phyloP scores from a whole-genome alignment of 2,797 vertebrate species.

The Tachyglossus aculeatus region DNA sequence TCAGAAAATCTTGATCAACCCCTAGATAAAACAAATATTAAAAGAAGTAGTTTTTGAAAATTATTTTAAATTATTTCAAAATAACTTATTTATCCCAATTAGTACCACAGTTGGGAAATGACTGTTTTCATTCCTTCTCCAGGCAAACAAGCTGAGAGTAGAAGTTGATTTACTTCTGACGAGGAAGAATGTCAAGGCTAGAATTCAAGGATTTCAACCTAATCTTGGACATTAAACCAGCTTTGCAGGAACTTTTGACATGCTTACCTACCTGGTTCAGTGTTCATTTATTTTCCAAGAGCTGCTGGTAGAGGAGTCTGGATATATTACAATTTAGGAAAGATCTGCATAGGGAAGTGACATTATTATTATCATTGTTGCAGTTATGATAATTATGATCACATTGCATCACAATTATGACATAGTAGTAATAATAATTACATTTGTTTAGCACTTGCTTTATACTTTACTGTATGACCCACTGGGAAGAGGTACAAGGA shows the following conservation, averaged over 20 bases:
- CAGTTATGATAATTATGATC: no score
- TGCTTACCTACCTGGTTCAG: not conserved
- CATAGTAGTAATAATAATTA: no score
- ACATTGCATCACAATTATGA: no score
- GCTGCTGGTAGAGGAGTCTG: not conserved
- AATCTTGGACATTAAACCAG: constrained; percentile 1
- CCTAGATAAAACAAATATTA: no score
- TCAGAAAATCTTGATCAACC: no score
- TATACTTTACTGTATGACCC: no score
- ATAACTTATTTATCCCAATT: constrained; percentile 45
- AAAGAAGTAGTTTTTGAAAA: no score
- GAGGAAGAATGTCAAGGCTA: constrained; percentile 11
- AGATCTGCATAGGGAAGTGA: constrained; percentile 8
- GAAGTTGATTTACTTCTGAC: constrained; percentile 34
- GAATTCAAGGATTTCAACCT: constrained; percentile 25
- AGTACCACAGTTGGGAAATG: constrained; percentile 45
- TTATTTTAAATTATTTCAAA: no score
- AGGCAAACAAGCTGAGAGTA: constrained; percentile 44
- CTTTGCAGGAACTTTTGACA: constrained; percentile 35
- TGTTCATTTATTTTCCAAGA: constrained; percentile 18
- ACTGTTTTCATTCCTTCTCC: constrained; percentile 44
- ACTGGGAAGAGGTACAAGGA: no score
- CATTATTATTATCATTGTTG: no score
- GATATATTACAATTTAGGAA: not conserved
- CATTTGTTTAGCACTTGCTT: no score